Conservation (phyloP, 1,140 invertebrate species). For the Nixonia krombeini region DNA sequence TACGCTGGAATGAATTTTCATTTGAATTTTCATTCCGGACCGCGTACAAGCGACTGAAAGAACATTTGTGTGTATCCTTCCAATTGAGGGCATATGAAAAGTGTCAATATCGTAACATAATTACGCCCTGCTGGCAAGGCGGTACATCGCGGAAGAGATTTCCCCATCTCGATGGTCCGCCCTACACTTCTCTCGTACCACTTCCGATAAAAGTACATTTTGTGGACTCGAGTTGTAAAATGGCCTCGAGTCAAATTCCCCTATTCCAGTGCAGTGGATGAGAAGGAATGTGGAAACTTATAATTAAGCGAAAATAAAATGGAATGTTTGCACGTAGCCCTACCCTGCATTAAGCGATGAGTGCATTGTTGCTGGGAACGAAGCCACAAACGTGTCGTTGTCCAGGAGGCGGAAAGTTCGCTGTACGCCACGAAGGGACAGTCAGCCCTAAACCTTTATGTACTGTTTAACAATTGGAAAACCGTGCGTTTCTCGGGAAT, state of each 20-base stretch:
- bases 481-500: slow-evolving; percentile 13
- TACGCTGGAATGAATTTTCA: neutral
- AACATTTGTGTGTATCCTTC: neutral
- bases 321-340: too few relatives aligned
- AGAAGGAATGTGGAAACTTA: neutral
- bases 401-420: too few relatives aligned
- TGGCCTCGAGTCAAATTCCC: neutral
- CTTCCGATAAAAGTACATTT: neutral
- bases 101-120: neutral
- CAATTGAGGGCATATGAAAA: too few relatives aligned
- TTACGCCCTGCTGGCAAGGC: neutral
- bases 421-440: too few relatives aligned
- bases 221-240: neutral
- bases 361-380: too few relatives aligned
- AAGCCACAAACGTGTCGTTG: too few relatives aligned
- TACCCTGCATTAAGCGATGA: too few relatives aligned
- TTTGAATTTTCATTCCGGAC: neutral
- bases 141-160: too few relatives aligned
- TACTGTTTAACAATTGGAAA: slow-evolving; percentile 2
- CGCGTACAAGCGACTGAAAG: too few relatives aligned
- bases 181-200: neutral
- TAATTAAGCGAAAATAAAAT: neutral
- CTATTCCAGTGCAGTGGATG: neutral
- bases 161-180: too few relatives aligned
- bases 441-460: too few relatives aligned